Conservation (phyloP, 2,888 invertebrate species). For the Panzeria rudis region DNA sequence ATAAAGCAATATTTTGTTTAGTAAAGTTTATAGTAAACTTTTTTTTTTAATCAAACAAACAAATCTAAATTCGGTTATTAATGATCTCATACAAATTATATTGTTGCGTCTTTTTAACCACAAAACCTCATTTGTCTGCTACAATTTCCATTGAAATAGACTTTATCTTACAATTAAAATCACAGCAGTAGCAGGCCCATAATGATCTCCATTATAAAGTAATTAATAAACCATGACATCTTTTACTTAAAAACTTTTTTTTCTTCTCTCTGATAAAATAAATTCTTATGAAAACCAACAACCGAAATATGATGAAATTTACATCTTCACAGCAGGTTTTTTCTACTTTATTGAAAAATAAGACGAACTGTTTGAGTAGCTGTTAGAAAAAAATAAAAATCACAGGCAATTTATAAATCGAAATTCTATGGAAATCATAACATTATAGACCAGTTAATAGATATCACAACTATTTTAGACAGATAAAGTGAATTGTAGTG, state of each 20-base stretch:
- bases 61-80: conserved; percentile 59
- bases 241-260: conserved; percentile 33
- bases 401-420: conserved; percentile 41
- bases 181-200: conserved; percentile 70
- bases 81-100: conserved; percentile 59
- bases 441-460: conserved; percentile 70
- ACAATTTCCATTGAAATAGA: conserved; percentile 55
- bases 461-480: conserved; percentile 57
- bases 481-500: conserved; percentile 12
- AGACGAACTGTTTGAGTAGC: conserved; percentile 53
- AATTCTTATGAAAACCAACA: conserved; percentile 58
- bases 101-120: conserved; percentile 39
- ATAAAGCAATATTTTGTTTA: too few species aligned
- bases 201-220: conserved; percentile 72
- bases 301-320: conserved; percentile 61
- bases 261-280: conserved; percentile 22
- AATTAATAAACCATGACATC: conserved; percentile 72
- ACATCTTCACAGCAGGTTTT: conserved; percentile 67
- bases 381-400: conserved; percentile 31
- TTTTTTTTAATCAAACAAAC: conserved; percentile 9
- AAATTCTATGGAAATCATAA: conserved; percentile 71
- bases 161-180: conserved; percentile 63
- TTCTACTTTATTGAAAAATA: conserved; percentile 22
- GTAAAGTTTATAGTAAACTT: too few species aligned
- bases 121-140: conserved; percentile 34